Conservation (phyloP, 2,888 invertebrate genomes). For the Epinotia nisella region DNA sequence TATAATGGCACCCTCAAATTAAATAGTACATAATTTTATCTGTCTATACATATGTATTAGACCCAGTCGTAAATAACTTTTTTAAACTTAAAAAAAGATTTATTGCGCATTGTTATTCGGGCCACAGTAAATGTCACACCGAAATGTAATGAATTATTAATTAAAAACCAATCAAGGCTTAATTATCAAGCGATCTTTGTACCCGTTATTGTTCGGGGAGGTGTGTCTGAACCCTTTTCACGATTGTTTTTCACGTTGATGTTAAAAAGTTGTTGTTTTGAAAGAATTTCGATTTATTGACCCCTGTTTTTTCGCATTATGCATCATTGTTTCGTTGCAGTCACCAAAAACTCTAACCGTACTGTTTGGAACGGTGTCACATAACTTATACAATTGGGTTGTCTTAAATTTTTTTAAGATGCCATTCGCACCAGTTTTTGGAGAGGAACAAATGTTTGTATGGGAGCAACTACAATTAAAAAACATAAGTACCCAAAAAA, state of each 20-base stretch:
- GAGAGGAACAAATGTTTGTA: too few relatives aligned
- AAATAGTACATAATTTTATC: too few relatives aligned
- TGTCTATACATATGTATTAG: too few relatives aligned
- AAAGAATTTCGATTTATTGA: neutral
- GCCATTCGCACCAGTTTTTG: too few relatives aligned
- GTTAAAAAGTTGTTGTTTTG: neutral
- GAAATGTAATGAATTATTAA: slow-evolving; percentile 8
- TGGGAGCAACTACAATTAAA: too few relatives aligned
- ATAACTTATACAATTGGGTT: too few relatives aligned
- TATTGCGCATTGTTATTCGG: slow-evolving; percentile 10
- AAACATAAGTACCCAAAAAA: too few relatives aligned
- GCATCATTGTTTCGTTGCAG: too few relatives aligned
- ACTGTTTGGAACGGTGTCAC: too few relatives aligned
- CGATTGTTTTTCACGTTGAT: slow-evolving; percentile 13
- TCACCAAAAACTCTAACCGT: too few relatives aligned
- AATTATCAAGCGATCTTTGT: slow-evolving; percentile 24
- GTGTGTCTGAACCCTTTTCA: slow-evolving; percentile 11
- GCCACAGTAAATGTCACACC: slow-evolving; percentile 26
- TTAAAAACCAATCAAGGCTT: slow-evolving; percentile 6
- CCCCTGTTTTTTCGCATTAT: neutral
- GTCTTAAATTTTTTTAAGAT: too few relatives aligned
- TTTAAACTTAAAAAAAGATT: slow-evolving; percentile 5
- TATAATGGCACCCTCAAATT: too few relatives aligned
- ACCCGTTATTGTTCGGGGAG: slow-evolving; percentile 21
- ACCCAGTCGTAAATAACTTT: neutral